Conservation (phyloP, 2,113 vertebrate genomes). For the Quiscalus mexicanus region DNA sequence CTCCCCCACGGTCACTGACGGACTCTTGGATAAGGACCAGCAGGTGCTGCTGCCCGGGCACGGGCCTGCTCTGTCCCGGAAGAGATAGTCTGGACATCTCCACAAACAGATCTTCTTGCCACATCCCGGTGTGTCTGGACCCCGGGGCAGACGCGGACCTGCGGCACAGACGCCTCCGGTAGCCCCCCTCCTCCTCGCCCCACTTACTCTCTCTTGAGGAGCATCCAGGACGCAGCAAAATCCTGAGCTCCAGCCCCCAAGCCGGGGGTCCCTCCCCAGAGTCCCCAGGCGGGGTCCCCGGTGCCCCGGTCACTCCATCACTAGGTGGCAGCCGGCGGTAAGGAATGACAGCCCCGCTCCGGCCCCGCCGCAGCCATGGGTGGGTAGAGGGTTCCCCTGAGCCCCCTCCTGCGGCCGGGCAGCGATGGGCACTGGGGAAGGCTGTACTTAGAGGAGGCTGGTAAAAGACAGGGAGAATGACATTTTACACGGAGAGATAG, state of each 20-base stretch:
- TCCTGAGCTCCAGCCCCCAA: not conserved
- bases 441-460: too few species aligned
- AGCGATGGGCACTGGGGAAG: not conserved
- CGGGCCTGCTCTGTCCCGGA: accelerated
- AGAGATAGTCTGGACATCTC: not conserved
- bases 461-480: not conserved
- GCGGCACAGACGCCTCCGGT: not conserved
- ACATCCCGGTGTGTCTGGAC: too few species aligned
- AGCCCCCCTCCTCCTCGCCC: not conserved
- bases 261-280: too few species aligned
- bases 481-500: not conserved
- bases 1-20: accelerated
- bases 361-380: not conserved
- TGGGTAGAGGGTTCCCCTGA: not conserved
- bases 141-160: accelerated
- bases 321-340: slow-evolving; percentile 47
- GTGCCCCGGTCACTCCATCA: not conserved
- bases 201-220: not conserved
- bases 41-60: not conserved
- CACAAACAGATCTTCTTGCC: accelerated
- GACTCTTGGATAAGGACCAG: not conserved
- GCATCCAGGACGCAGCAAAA: not conserved
- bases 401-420: too few species aligned
- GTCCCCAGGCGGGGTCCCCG: too few species aligned
- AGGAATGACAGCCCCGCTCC: not conserved